Conservation (phyloP, 2,888 invertebrate genomes). For the Mantis religiosa region DNA sequence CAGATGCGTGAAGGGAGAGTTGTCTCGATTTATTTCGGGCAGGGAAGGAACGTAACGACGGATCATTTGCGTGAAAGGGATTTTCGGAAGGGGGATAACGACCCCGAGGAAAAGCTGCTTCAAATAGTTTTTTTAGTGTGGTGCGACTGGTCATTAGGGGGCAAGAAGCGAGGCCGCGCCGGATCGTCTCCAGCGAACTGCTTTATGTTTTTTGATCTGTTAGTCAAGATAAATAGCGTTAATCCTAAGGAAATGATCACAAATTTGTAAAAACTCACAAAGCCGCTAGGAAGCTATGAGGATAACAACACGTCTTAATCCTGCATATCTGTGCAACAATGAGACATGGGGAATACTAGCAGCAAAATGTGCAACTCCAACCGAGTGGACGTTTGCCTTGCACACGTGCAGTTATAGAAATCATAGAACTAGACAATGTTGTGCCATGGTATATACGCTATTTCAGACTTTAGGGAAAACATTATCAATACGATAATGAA, state of each 20-base stretch:
- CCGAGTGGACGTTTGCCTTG: no score
- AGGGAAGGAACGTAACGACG: not conserved
- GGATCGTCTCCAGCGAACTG: not conserved
- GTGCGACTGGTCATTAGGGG: constrained; percentile 13
- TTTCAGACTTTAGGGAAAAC: no score
- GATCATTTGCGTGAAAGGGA: constrained; percentile 18
- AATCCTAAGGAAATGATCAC: constrained; percentile 20
- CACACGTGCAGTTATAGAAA: no score
- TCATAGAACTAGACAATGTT: no score
- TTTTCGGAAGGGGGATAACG: constrained; percentile 7
- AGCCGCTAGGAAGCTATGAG: not conserved
- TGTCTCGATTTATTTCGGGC: constrained; percentile 16
- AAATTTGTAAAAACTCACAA: constrained; percentile 17
- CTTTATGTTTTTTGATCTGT: constrained; percentile 18
- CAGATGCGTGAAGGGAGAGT: not conserved
- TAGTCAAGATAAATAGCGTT: constrained; percentile 21
- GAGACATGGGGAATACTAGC: not conserved
- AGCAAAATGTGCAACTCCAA: no score
- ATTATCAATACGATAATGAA: no score
- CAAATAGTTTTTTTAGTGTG: constrained; percentile 4
- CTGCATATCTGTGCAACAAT: not conserved
- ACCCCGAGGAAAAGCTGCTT: not conserved
- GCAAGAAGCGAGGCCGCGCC: not conserved
- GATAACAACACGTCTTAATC: not conserved
- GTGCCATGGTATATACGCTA: no score